A percentile compares a stretch with the other conserved stretches of the same genome.
Evolutionary conservation across 2,113 vertebrate genomes (phyloP).

Genomic region (Myiozetetes cayanensis): DNA sequence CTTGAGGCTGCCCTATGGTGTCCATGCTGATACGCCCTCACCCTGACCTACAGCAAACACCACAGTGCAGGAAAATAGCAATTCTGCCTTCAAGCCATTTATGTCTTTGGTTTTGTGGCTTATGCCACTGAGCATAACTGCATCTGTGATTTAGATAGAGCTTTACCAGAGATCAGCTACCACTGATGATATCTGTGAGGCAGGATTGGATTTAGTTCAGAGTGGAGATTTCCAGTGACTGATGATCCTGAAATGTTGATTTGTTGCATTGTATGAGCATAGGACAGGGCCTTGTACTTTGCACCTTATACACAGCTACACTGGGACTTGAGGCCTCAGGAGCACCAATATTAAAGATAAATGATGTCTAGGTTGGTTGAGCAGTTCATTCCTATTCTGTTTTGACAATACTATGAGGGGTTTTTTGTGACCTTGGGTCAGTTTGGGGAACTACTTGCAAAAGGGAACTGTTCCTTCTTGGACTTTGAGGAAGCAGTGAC

Average conservation of each 20-base stretch:
- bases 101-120: not conserved
- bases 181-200: not conserved
- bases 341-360: not conserved
- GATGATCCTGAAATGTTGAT: not conserved
- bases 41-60: not conserved
- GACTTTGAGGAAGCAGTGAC: not conserved
- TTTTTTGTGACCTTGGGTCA: not conserved
- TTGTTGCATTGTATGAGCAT: not conserved
- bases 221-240: not conserved
- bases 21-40: accelerated
- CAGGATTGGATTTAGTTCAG: not conserved
- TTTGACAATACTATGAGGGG: not conserved
- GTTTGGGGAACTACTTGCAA: not conserved
- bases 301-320: not conserved
- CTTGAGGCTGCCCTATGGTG: not conserved
- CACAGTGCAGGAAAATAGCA: not conserved
- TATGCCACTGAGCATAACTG: not conserved
- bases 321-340: not conserved
- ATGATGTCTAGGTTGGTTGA: not conserved
- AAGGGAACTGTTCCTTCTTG: not conserved
- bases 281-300: not conserved
- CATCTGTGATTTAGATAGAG: not conserved
- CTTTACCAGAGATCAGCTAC: not conserved
- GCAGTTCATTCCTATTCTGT: not conserved
- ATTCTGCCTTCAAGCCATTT: not conserved